Evolutionary conservation across 2,888 invertebrate genomes (phyloP), one percentile per base, ranked within the genome.

Genomic region (Philereme vetulata): DNA sequence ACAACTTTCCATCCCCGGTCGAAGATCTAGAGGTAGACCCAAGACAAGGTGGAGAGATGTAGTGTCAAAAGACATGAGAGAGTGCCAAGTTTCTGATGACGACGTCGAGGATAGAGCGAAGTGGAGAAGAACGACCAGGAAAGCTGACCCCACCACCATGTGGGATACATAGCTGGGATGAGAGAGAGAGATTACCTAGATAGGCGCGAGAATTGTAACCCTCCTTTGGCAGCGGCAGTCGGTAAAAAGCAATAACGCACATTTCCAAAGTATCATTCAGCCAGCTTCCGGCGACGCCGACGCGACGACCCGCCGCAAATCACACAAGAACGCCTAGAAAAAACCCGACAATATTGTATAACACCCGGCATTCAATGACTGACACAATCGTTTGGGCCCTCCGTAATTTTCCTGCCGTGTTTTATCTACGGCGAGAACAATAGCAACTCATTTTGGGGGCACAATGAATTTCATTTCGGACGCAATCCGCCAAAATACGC

Each of bases 401-500:
- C 81, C 76, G 84, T 90, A 90, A 90, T 90, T 90, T 89, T 89
- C 89, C 89, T 89, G 88, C 81, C 81, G 81, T 86, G 85, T 87
- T 88, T 86, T 85, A 86, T 86, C 88, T 82, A 70, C 70, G 66
- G 55, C 32, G 68, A 76, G 85, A 85, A 90, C 90, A 88, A 89
- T 86, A 76, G 67, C 81, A 80, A 80, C 85, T 89, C 88, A 87
- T 89, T 89, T 90, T 83, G 81, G 81, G 78, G 78, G 75, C 77
- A 88, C 84, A 88, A 88, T 88, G 86, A 87, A 85, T 82, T 84
- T 83, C 84, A 84, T 89, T 89, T 86, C 77, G 82, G 82, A 74
- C 77, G 80, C 84, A 77, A 84, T 80, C 78, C 80, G 68, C 83
- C 82, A 77, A 86, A 88, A 88, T 85, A 82, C 78, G 75, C 75